phyloP scores from a whole-genome alignment of 2,797 vertebrate species.

The Gobionotothen gibberifrons region DNA sequence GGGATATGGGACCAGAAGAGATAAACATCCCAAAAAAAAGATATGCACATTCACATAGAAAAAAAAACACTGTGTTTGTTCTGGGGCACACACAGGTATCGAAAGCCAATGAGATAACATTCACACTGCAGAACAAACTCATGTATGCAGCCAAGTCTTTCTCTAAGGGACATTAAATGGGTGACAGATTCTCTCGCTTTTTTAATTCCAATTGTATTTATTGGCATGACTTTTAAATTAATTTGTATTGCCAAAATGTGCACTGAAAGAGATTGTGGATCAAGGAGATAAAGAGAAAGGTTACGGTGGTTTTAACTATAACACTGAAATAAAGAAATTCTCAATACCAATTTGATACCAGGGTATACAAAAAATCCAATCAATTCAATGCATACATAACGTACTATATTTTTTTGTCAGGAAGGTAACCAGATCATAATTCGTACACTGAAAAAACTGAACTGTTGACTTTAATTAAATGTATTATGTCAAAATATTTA shows the following conservation, averaged over 20 bases:
- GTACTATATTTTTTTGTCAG: too few relatives aligned
- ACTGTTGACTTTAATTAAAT: too few relatives aligned
- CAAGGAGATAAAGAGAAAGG: neutral
- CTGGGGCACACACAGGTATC: neutral
- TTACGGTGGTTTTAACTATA: neutral
- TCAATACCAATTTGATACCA: too few relatives aligned
- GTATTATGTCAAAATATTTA: too few relatives aligned
- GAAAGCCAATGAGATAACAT: constrained; percentile 44
- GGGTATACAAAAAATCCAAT: too few relatives aligned
- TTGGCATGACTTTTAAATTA: neutral
- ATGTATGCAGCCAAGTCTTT: constrained; percentile 21
- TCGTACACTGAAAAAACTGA: too few relatives aligned
- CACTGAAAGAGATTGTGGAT: neutral
- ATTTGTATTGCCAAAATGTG: neutral
- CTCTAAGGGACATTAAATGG: constrained; percentile 11
- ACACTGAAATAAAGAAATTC: too few relatives aligned
- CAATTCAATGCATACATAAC: too few relatives aligned
- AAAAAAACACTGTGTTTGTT: neutral
- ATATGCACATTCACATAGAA: constrained; percentile 16
- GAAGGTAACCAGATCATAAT: too few relatives aligned
- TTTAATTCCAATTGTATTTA: constrained; percentile 3
- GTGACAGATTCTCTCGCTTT: constrained; percentile 7
- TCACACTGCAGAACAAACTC: constrained; percentile 27
- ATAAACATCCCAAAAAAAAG: constrained; percentile 32
- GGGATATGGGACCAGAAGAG: constrained; percentile 26